phyloP scores from a whole-genome alignment of 2,797 vertebrate genomes.

The Natrix natrix region DNA sequence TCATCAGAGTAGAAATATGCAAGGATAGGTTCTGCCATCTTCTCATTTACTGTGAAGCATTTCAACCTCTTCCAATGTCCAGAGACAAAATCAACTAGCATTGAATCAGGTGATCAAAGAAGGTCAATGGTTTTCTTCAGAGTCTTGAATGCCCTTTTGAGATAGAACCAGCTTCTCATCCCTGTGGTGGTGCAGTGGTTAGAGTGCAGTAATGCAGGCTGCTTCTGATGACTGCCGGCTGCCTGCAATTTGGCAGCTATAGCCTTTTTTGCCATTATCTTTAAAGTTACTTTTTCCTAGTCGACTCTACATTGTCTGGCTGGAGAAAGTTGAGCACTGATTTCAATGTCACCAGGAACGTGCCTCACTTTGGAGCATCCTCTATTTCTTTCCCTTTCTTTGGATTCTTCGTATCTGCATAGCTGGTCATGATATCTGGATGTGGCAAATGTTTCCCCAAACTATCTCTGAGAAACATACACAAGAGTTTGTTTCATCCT shows the following conservation, averaged over 20 bases:
- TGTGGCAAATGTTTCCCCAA: not conserved
- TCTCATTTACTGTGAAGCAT: not conserved
- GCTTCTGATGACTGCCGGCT: too few relatives aligned
- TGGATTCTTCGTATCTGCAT: not conserved
- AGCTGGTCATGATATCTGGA: not conserved
- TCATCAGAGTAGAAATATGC: not conserved
- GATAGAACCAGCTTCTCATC: not conserved
- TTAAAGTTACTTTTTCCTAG: not conserved
- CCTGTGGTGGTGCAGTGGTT: not conserved
- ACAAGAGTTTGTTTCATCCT: not conserved
- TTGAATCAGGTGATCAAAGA: not conserved
- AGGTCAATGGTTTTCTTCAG: not conserved
- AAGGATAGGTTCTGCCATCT: not conserved
- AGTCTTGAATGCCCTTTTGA: not conserved
- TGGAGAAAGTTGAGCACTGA: not conserved
- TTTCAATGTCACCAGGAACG: not conserved
- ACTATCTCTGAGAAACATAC: not conserved
- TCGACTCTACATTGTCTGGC: fast-evolving
- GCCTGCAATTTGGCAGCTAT: not conserved
- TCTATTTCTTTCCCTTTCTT: not conserved
- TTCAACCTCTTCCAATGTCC: too few relatives aligned
- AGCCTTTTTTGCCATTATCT: not conserved
- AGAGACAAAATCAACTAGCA: not conserved
- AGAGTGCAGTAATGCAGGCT: too few relatives aligned
- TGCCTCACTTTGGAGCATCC: not conserved